These are phyloP conservation scores for Syngnathus rostellatus DNA, from an alignment of 2,797 vertebrate species.

Conservation along the genomic window DNA sequence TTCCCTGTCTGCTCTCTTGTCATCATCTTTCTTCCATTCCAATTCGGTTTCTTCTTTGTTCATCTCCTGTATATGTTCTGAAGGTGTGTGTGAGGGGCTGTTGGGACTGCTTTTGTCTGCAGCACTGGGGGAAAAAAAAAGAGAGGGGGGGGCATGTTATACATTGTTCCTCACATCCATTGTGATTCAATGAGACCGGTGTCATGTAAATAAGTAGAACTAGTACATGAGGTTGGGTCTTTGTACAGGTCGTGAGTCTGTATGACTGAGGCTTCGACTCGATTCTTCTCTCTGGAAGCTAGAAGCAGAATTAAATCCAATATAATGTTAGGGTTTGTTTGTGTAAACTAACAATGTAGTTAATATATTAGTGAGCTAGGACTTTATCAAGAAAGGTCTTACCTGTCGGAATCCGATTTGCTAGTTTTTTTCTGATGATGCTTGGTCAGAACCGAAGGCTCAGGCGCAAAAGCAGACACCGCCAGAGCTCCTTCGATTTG, in stretches of 20 bases:
- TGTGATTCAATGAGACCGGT: neutral
- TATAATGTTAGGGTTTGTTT: neutral
- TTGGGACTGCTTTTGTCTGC: conserved; percentile 64
- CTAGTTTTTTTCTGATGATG: conserved; percentile 64
- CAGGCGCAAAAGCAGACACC: conserved; percentile 52
- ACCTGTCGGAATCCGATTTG: conserved; percentile 73
- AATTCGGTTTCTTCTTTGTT: conserved; percentile 50
- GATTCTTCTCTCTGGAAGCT: conserved; percentile 70
- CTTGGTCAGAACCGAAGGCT: conserved; percentile 57
- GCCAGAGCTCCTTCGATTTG: conserved; percentile 66
- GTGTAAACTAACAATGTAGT: neutral
- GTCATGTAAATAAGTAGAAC: neutral
- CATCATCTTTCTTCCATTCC: conserved; percentile 42
- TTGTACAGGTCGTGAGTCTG: conserved; percentile 75
- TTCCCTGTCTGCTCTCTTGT: conserved; percentile 47
- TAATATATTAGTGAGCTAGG: neutral
- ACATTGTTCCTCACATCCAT: neutral
- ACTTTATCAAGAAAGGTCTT: conserved; percentile 10
- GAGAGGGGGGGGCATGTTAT: neutral
- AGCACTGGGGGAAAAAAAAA: conserved; percentile 28
- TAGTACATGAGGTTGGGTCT: conserved; percentile 74
- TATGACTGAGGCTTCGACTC: conserved; percentile 71
- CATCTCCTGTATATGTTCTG: conserved; percentile 42
- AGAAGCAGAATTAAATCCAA: neutral
- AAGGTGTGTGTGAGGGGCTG: conserved; percentile 64